These are phyloP conservation scores for Graptemys geographica DNA, from an alignment of 2,797 vertebrate species.

Conservation along the genomic window DNA sequence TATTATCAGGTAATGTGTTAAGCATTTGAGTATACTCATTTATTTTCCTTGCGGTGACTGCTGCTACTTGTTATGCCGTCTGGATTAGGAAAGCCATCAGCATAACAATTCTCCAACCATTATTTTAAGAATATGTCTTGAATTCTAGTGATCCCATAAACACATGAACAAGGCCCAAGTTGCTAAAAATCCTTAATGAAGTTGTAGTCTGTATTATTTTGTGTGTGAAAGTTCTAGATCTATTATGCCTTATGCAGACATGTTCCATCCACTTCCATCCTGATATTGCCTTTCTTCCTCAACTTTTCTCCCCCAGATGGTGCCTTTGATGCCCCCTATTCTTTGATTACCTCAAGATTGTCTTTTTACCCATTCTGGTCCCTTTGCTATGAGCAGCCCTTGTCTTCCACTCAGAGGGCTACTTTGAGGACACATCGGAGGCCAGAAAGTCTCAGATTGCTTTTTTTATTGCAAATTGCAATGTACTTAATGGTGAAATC, in stretches of 20 bases:
- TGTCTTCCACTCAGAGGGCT: neutral
- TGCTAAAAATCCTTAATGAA: neutral
- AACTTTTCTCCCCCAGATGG: neutral
- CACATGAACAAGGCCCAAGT: neutral
- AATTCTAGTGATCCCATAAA: neutral
- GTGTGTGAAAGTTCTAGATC: neutral
- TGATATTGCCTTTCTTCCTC: neutral
- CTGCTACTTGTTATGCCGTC: neutral
- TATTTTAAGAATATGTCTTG: neutral
- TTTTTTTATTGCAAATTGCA: neutral
- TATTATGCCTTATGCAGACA: neutral
- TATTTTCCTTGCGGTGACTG: neutral
- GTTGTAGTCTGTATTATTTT: neutral
- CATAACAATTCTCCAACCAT: rapidly evolving
- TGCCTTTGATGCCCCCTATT: neutral
- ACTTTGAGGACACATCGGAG: neutral
- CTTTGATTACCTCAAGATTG: neutral
- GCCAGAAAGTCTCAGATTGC: neutral
- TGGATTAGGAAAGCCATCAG: too few relatives aligned
- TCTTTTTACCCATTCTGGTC: neutral
- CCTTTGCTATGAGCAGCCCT: neutral
- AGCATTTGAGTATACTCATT: rapidly evolving
- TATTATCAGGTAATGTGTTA: slow-evolving; percentile 90
- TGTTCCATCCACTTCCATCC: neutral
- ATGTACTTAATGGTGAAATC: neutral